Percentiles rank a stretch among this genome's conserved stretches.
Evolutionary conservation across 2,113 vertebrate species (phyloP).

Genomic region (Redunca redunca): DNA sequence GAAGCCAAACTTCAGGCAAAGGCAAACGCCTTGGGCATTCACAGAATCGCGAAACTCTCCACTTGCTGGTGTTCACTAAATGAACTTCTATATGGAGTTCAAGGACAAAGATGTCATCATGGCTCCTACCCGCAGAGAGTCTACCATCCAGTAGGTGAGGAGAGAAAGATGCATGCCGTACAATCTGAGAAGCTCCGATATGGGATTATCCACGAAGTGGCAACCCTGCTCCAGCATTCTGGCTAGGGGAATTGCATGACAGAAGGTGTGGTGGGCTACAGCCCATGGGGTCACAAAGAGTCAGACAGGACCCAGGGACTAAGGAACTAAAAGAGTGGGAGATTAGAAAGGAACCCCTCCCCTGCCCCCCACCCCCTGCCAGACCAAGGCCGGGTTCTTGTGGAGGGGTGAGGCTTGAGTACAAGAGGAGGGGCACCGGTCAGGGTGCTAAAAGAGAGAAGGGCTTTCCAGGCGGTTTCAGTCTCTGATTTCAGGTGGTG

Average conservation of each 20-base stretch:
- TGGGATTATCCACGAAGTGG: neutral
- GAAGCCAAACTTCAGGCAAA: neutral
- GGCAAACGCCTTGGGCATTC: neutral
- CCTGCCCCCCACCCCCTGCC: neutral
- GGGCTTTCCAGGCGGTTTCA: neutral
- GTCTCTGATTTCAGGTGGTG: neutral
- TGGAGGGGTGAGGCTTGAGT: neutral
- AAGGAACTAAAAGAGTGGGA: neutral
- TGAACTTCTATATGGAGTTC: neutral
- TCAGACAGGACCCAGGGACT: neutral
- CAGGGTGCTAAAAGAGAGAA: neutral
- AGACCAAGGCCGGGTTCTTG: neutral
- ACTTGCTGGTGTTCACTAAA: neutral
- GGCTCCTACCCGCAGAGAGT: neutral
- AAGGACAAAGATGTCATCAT: neutral
- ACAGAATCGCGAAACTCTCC: neutral
- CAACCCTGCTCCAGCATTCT: neutral
- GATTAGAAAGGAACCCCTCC: neutral
- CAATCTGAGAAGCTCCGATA: neutral
- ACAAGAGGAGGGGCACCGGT: rapidly evolving
- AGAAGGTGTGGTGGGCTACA: neutral
- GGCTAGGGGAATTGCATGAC: neutral
- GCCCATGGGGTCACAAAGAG: neutral
- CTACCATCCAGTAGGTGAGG: neutral
- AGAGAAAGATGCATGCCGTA: neutral